Conservation (phyloP, 2,113 vertebrate species). For the Grammomys dolichurus region DNA sequence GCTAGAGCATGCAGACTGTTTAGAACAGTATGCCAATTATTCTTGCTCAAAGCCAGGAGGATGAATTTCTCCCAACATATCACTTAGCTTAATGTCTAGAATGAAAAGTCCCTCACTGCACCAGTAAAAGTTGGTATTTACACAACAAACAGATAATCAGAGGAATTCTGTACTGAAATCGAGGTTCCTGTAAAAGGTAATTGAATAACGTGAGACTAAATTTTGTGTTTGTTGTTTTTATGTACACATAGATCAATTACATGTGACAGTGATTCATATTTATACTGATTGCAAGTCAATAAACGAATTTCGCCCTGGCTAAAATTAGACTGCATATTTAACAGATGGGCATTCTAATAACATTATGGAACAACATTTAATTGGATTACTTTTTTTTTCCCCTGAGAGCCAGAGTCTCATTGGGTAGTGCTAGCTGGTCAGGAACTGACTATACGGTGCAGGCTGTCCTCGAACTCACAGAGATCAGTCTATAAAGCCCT, state of each 20-base stretch:
- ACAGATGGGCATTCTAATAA: constrained; percentile 46
- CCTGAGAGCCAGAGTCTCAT: neutral
- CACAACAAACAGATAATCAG: neutral
- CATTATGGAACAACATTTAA: neutral
- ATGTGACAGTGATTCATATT: neutral
- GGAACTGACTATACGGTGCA: neutral
- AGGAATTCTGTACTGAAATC: neutral
- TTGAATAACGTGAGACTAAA: neutral
- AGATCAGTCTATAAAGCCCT: neutral
- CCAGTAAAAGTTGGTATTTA: constrained; percentile 2
- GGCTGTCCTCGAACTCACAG: neutral
- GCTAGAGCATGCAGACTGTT: neutral
- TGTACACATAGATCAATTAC: neutral
- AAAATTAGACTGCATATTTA: constrained; percentile 61
- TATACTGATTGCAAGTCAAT: constrained; percentile 32
- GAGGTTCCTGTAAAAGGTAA: constrained; percentile 20
- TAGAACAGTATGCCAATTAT: constrained; percentile 67
- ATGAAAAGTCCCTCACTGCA: constrained; percentile 65
- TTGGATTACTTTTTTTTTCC: neutral
- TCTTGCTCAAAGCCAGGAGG: constrained; percentile 55
- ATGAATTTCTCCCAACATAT: constrained; percentile 68
- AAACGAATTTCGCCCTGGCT: neutral
- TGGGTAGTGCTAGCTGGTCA: neutral
- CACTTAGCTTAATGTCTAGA: constrained; percentile 24
- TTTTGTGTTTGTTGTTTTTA: constrained; percentile 29